These are phyloP conservation scores for Calliscelio sp. DNA, from an alignment of 2,888 invertebrate species.

Conservation along the genomic window DNA sequence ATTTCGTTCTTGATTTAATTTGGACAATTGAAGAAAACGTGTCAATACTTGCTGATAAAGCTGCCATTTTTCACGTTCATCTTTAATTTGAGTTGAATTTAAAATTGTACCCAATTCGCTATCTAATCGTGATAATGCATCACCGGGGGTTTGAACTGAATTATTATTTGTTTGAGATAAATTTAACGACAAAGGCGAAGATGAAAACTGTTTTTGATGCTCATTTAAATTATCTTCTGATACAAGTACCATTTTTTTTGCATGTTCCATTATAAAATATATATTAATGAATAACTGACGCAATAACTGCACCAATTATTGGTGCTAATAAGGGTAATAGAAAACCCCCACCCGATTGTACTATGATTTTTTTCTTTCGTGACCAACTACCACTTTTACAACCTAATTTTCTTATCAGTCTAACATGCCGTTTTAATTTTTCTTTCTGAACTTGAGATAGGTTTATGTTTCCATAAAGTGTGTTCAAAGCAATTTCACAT, in stretches of 20 bases:
- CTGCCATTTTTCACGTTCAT: constrained; percentile 63
- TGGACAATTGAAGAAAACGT: not conserved
- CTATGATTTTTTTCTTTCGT: constrained; percentile 10
- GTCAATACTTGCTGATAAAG: constrained; percentile 43
- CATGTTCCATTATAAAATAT: constrained; percentile 9
- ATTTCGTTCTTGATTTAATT: not conserved
- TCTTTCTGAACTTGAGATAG: not conserved
- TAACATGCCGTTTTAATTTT: not conserved
- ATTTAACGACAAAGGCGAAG: too few species aligned
- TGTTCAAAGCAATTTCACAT: constrained; percentile 27
- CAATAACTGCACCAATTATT: not conserved
- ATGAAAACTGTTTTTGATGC: not conserved
- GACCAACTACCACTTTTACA: constrained; percentile 1
- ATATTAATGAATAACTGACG: not conserved
- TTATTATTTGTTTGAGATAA: not conserved
- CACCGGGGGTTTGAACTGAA: constrained; percentile 29
- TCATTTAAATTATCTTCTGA: not conserved
- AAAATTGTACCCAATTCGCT: constrained; percentile 55
- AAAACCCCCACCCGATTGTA: constrained; percentile 8
- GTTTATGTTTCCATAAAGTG: not conserved
- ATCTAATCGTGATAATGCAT: constrained; percentile 33
- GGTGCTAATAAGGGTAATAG: not conserved
- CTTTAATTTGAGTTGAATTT: constrained; percentile 26
- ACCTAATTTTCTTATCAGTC: not conserved
- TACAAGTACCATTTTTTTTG: constrained; percentile 21